Conservation (phyloP, 2,888 invertebrate genomes). For the Drosophila vallismaia region DNA sequence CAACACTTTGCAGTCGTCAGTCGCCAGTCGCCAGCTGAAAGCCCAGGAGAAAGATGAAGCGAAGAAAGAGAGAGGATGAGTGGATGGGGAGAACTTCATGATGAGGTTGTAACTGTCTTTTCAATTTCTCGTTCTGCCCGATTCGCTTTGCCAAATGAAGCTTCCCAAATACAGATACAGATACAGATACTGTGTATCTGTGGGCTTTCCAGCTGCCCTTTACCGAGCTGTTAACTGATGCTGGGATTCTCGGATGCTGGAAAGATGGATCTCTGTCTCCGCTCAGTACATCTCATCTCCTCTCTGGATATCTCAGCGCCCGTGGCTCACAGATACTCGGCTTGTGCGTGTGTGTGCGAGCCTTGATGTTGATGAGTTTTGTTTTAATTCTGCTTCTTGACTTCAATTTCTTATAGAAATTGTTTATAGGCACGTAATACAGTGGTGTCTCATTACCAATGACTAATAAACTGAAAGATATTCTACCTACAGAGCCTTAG, state of each 20-base stretch:
- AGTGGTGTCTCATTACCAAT: constrained; percentile 4
- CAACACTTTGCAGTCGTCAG: constrained; percentile 34
- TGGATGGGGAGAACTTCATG: constrained; percentile 52
- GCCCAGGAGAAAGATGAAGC: constrained; percentile 29
- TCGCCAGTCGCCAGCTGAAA: constrained; percentile 16
- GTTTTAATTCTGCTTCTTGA: constrained; percentile 77
- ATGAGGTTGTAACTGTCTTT: constrained; percentile 78
- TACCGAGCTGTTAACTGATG: constrained; percentile 66
- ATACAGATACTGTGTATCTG: constrained; percentile 3
- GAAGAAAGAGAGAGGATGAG: not conserved
- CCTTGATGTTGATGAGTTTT: constrained; percentile 72
- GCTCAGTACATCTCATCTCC: constrained; percentile 39
- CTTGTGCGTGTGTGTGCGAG: constrained; percentile 51
- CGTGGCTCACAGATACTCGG: constrained; percentile 21
- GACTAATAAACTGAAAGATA: not conserved
- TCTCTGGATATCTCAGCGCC: constrained; percentile 1
- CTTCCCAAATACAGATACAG: constrained; percentile 30
- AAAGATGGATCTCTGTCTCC: constrained; percentile 66
- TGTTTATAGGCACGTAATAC: constrained; percentile 70
- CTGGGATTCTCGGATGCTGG: constrained; percentile 59
- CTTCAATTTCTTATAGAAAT: constrained; percentile 78
- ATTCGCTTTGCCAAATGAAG: constrained; percentile 72
- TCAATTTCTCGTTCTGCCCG: constrained; percentile 78
- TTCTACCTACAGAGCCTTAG: not conserved
- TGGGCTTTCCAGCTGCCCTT: constrained; percentile 28